phyloP scores from a whole-genome alignment of 2,113 vertebrate genomes.

The Myodes glareolus region DNA sequence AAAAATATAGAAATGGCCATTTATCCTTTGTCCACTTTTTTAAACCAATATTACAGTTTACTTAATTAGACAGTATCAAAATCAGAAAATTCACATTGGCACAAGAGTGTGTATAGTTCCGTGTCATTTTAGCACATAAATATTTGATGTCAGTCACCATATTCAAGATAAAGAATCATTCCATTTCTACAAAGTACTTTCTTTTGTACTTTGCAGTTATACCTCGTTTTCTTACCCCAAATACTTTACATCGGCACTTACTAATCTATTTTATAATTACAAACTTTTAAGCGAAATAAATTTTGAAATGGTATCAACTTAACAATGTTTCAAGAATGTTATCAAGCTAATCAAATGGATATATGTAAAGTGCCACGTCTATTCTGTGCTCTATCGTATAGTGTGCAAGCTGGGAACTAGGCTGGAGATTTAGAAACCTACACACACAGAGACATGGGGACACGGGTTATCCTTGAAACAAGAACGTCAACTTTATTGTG shows the following conservation, averaged over 20 bases:
- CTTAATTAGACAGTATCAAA: background rate
- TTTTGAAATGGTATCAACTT: background rate
- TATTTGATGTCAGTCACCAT: background rate
- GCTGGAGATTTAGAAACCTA: no score
- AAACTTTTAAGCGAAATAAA: background rate
- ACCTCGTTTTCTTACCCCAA: background rate
- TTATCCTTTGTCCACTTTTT: background rate
- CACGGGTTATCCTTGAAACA: no score
- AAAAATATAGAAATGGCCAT: background rate
- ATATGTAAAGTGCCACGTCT: background rate
- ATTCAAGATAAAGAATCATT: background rate
- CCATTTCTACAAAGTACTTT: background rate
- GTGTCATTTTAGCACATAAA: constrained; percentile 15
- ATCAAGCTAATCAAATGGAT: background rate
- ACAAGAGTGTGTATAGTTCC: background rate
- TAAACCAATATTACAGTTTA: background rate
- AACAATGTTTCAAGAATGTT: background rate
- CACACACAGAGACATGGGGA: no score
- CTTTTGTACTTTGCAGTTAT: background rate
- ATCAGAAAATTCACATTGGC: background rate
- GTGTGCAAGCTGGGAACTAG: no score
- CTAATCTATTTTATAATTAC: background rate
- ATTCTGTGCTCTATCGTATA: no score
- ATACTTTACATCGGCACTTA: background rate
- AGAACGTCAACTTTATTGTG: no score